Conservation (phyloP, 2,797 vertebrate species). For the Masticophis lateralis region DNA sequence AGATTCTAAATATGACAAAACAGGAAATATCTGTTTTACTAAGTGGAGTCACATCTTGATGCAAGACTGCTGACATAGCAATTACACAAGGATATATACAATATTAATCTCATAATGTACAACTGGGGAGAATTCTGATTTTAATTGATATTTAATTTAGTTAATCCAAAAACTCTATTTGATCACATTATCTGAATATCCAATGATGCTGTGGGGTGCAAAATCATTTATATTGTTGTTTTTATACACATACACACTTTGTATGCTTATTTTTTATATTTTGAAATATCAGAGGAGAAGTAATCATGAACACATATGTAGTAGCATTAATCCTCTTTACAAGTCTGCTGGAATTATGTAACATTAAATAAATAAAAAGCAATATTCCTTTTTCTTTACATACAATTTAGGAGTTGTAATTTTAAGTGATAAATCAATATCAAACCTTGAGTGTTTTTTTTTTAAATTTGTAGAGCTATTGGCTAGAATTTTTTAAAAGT, state of each 20-base stretch:
- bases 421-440: not conserved
- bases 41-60: not conserved
- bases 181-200: not conserved
- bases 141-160: not conserved
- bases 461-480: not conserved
- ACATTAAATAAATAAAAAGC: not conserved
- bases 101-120: not conserved
- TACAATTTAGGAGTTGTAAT: not conserved
- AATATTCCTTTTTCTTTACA: not conserved
- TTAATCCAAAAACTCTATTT: not conserved
- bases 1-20: not conserved
- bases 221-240: not conserved
- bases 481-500: not conserved
- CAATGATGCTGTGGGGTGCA: not conserved
- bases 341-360: not conserved
- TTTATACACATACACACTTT: not conserved
- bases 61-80: not conserved
- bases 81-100: not conserved
- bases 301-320: not conserved
- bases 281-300: not conserved
- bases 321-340: not conserved
- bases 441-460: not conserved
- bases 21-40: not conserved
- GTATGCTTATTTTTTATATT: not conserved
- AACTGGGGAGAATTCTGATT: too few relatives aligned